Evolutionary conservation across 1,140 invertebrate species (phyloP), one percentile per base, ranked within the genome.

Genomic region (Bombus sibiricus): DNA sequence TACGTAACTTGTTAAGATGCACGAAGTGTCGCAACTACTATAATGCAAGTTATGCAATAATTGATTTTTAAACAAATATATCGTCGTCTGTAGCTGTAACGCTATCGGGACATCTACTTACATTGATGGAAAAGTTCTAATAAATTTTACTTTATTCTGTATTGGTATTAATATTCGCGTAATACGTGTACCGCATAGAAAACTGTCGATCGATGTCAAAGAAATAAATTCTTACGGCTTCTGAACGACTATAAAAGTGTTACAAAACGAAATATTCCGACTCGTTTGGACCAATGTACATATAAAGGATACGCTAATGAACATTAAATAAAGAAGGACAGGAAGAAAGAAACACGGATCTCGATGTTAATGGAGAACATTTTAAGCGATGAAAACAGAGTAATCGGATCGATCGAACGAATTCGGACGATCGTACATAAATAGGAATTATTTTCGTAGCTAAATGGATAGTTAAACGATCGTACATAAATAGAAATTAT

Each of bases 261-360:
- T 22, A 22, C 1, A 25, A 25, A 12, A 22, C 22, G 32, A 37
- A 68, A 37, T 34, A 25, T 4, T 37, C 34, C 66, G 34, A 25
- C 3, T 32, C n/a, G 0, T 6, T 66, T 1, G n/a, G 1, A 2
- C 18, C 18, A 2, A 22, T 22, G 5, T 53, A 22, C 5, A 0
- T 8, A n/a, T 32, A 8, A 8, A 32, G 6, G 64, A 66, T 32
- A 18, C n/a, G n/a, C n/a, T 3, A 66, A 32, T 32, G 64, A 18
- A 15, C n/a, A 8, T 18, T 18, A 5, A 32, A 6, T 2, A 32
- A 32, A 66, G 1, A 66, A 66, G 6, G n/a, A 32, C 18, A 66
- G n/a, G 15, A 34, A 34, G n/a, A 32, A 32, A 66, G n/a, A 15
- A 18, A 34, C n/a, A 12, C 13, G n/a, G 13, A 32, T 64, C 2